Evolutionary conservation across 2,888 invertebrate genomes (phyloP).

Genomic region (Heliconius erato): DNA sequence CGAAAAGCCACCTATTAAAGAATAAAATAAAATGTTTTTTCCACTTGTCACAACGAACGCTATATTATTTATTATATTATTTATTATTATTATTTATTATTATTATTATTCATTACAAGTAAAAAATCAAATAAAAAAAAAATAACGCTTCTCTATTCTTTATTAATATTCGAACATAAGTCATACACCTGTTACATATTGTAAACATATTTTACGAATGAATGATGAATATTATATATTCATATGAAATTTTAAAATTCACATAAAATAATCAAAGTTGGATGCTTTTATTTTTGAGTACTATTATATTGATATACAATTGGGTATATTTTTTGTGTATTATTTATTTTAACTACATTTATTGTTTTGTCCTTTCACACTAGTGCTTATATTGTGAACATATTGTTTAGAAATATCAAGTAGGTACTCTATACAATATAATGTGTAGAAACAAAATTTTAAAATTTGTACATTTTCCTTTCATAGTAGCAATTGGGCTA

Average conservation of each 20-base stretch:
- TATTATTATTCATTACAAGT: too few species aligned
- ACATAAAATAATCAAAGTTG: background rate
- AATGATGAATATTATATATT: too few species aligned
- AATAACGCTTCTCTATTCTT: background rate
- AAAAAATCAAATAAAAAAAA: too few species aligned
- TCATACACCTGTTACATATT: background rate
- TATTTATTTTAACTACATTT: background rate
- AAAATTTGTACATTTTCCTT: background rate
- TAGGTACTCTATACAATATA: background rate
- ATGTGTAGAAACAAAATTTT: background rate
- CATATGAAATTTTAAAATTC: background rate
- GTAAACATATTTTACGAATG: background rate
- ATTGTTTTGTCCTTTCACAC: background rate
- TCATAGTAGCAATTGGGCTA: constrained; percentile 1
- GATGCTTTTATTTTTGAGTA: background rate
- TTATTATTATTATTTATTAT: too few species aligned
- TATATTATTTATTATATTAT: too few species aligned
- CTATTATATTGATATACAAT: background rate
- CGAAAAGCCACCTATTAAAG: too few species aligned
- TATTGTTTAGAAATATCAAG: constrained; percentile 2
- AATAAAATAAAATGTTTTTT: too few species aligned
- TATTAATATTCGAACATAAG: background rate
- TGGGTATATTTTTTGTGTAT: background rate
- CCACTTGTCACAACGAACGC: too few species aligned
- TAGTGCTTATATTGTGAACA: background rate